These are phyloP conservation scores for Notothenia coriiceps DNA, from an alignment of 2,113 vertebrate genomes.

Conservation along the genomic window DNA sequence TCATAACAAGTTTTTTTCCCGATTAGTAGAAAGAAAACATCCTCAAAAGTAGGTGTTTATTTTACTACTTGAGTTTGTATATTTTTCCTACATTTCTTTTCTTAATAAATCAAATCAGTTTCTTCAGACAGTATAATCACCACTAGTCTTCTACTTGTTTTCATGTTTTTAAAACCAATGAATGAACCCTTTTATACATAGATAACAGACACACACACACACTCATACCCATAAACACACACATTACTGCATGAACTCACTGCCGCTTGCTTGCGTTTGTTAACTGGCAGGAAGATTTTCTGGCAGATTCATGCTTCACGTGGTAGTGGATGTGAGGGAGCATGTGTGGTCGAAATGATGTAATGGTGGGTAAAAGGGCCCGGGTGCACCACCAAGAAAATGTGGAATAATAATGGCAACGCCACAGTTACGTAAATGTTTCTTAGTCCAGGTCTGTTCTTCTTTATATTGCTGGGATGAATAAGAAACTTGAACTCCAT, in stretches of 20 bases:
- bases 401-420: conserved; percentile 36
- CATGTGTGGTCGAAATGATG: conserved; percentile 42
- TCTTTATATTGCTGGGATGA: conserved; percentile 8
- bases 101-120: not conserved
- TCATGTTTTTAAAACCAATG: not conserved
- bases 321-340: conserved; percentile 26
- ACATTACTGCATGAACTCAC: not conserved
- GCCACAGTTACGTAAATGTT: conserved; percentile 44
- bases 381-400: conserved; percentile 17
- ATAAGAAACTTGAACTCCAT: conserved; percentile 3
- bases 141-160: not conserved
- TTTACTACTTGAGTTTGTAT: no score
- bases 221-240: not conserved
- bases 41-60: no score
- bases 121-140: not conserved
- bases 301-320: conserved; percentile 36
- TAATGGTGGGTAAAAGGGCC: conserved; percentile 48
- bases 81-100: not conserved
- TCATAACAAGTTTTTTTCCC: no score
- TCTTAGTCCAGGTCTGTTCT: conserved; percentile 9
- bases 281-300: conserved; percentile 33
- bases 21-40: no score
- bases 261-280: conserved; percentile 1
- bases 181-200: not conserved
- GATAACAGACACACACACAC: not conserved